Evolutionary conservation across 1,140 invertebrate species (phyloP), one percentile per base, ranked within the genome.

Genomic region (Caerostris extrusa): DNA sequence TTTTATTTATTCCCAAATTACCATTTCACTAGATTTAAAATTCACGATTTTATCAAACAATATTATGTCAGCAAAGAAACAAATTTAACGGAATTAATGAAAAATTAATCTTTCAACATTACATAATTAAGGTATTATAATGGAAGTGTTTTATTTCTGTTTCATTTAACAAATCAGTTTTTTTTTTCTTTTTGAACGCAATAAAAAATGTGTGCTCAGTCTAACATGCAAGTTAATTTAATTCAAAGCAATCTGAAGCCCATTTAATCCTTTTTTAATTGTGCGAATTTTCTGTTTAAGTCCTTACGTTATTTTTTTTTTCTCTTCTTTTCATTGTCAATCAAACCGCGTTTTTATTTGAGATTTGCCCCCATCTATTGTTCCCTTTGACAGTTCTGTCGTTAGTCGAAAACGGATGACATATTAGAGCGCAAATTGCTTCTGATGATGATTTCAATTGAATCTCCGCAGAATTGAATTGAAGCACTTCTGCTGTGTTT

Each of bases 201-300:
- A 77, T 34, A 77, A 53, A 19, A 77, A 77, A 53, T 50, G 10
- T 14, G 34, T 77, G 50, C 71, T 5, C 53, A 77, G 34, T 53
- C 34, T 34, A 50, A 77, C 71, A 77, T 77, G 3, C 34, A 77
- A 77, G 71, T 12, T 77, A 77, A 77, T 77, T 77, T 53, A 77
- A 77, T 77, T 53, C 71, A 53, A 77, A 77, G 8, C 71, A 77
- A 50, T 77, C 50, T 34, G 12, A 53, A 77, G 71, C 12, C 71
- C 34, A 77, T 77, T 77, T 77, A 77, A 77, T 77, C 71, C 71
- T 50, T 77, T n/a, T 77, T 34, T 77, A 77, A 77, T 77, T 77
- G 71, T 53, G 7, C 10, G 8, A 50, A 77, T 77, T 77, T 77
- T 64, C 61, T 53, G 10, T 50, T 34, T 50, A 77, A 77, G 50